These are phyloP conservation scores for Drosophila eugracilis DNA, from an alignment of 1,140 invertebrate species.

Conservation along the genomic window DNA sequence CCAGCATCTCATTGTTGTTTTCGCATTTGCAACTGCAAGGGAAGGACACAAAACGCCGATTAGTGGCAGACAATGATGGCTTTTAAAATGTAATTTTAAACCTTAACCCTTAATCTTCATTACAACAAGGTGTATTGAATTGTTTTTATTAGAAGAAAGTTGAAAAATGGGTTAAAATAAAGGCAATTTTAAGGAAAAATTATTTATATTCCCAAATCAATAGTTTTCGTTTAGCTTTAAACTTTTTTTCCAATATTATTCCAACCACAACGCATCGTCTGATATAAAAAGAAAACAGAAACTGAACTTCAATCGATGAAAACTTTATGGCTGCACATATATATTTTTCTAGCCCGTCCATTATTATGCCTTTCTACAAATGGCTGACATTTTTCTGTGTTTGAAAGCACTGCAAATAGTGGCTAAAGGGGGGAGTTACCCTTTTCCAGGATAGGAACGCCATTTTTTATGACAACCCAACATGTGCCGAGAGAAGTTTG, in stretches of 20 bases:
- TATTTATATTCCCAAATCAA: no score
- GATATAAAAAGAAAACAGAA: neutral
- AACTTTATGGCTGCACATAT: constrained; percentile 9
- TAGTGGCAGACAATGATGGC: constrained; percentile 4
- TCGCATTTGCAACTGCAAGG: constrained; percentile 71
- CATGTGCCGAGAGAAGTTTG: constrained; percentile 29
- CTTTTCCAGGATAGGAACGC: constrained; percentile 19
- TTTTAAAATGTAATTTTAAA: constrained; percentile 20
- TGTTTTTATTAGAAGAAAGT: neutral
- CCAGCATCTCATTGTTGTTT: constrained; percentile 84
- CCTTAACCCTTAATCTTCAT: neutral
- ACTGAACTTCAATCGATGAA: constrained; percentile 19
- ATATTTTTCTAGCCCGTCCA: constrained; percentile 13
- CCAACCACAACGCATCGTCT: constrained; percentile 4
- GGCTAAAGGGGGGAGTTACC: constrained; percentile 13
- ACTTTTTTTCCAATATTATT: neutral
- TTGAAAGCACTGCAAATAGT: constrained; percentile 41
- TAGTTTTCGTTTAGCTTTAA: no score
- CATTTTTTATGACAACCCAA: constrained; percentile 35
- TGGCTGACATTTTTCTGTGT: constrained; percentile 29
- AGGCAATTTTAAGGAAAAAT: no score
- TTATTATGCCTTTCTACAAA: constrained; percentile 37
- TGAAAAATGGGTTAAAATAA: no score
- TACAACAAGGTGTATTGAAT: no score
- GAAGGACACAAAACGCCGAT: constrained; percentile 12